Evolutionary conservation across 30 jellyfish, hydroid and myxozoan species (phyloP).

Genomic region (Haliclystus octoradiatus): DNA sequence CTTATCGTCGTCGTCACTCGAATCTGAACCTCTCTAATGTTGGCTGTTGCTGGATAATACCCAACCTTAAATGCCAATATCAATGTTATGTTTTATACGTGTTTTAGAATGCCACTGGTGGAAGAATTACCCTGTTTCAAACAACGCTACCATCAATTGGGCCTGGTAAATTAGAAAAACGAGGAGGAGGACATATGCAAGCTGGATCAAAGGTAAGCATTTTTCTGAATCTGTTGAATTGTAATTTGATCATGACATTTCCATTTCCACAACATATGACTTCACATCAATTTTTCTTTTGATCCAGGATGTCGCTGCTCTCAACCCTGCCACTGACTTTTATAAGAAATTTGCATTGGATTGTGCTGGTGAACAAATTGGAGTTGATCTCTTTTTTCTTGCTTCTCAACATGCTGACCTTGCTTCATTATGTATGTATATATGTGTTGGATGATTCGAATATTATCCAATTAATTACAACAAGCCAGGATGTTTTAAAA

Average conservation of each 20-base stretch:
- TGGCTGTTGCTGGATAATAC: too few relatives aligned
- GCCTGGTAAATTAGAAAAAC: conserved; percentile 70
- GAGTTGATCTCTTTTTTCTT: conserved; percentile 61
- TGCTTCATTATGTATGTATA: conserved; percentile 71
- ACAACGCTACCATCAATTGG: conserved; percentile 80
- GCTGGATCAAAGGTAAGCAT: conserved; percentile 63
- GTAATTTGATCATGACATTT: too few relatives aligned
- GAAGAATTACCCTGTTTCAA: conserved; percentile 82
- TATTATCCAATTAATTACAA: too few relatives aligned
- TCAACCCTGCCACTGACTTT: conserved; percentile 81
- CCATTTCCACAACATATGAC: too few relatives aligned
- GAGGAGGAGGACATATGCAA: conserved; percentile 54
- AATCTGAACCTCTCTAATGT: too few relatives aligned
- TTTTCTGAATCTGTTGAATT: too few relatives aligned
- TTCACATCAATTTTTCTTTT: background rate
- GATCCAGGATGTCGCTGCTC: conserved; percentile 2
- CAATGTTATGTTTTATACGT: too few relatives aligned
- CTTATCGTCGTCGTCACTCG: too few relatives aligned
- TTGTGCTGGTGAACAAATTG: conserved; percentile 97
- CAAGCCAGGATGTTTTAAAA: too few relatives aligned
- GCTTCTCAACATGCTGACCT: conserved; percentile 82
- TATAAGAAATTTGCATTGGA: conserved; percentile 86
- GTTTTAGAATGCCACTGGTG: conserved; percentile 57
- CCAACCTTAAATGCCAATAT: too few relatives aligned
- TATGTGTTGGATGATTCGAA: too few relatives aligned